These are phyloP conservation scores for Rhineura floridana DNA, from an alignment of 2,113 vertebrate genomes.

Conservation along the genomic window DNA sequence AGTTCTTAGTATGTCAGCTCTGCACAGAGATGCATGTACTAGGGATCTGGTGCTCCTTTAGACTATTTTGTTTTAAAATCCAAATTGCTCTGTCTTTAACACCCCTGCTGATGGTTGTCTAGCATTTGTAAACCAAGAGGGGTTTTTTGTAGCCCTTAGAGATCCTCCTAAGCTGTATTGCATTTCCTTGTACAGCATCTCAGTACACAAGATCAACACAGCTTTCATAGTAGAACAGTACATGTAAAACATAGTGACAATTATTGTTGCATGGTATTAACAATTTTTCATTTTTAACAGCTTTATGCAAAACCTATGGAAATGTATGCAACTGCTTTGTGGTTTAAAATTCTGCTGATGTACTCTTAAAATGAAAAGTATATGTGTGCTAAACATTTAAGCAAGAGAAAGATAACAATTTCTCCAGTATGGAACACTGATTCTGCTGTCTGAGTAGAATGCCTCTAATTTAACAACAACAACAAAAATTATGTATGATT, in stretches of 20 bases:
- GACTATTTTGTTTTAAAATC: neutral
- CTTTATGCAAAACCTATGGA: neutral
- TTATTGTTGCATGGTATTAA: neutral
- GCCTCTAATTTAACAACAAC: neutral
- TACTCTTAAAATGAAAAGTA: neutral
- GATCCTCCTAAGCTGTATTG: neutral
- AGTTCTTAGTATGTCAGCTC: conserved; percentile 32
- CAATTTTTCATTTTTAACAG: neutral
- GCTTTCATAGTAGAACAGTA: rapidly evolving
- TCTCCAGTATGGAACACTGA: neutral
- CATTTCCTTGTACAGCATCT: rapidly evolving
- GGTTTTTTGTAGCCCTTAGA: neutral
- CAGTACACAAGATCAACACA: neutral
- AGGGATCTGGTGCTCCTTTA: neutral
- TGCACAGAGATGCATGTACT: neutral
- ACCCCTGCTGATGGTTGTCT: conserved; percentile 2
- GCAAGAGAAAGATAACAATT: neutral
- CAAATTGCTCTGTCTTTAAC: neutral
- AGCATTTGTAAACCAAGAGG: conserved; percentile 35
- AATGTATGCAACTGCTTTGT: neutral
- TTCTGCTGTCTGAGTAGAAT: neutral
- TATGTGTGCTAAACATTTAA: neutral
- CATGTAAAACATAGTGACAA: neutral
- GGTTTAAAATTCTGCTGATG: neutral
- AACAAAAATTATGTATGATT: neutral